These are phyloP conservation scores for Drosophila sordidula DNA, from an alignment of 2,888 invertebrate genomes.

Conservation along the genomic window DNA sequence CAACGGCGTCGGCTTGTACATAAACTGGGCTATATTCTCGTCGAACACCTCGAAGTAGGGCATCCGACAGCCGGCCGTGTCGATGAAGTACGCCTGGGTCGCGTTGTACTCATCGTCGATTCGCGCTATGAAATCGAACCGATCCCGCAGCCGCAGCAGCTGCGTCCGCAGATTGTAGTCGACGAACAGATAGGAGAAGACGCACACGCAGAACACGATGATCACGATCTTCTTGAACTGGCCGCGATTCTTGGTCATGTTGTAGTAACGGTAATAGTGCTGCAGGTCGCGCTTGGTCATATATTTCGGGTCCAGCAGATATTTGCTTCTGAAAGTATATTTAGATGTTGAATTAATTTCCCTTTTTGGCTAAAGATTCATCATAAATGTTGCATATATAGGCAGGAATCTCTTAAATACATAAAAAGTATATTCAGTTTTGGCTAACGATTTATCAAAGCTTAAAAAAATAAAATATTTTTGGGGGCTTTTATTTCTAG, in stretches of 20 bases:
- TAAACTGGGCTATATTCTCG: conserved; percentile 81
- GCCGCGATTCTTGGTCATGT: conserved; percentile 78
- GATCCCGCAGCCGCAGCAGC: conserved; percentile 76
- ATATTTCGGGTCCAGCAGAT: conserved; percentile 83
- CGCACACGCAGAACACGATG: conserved; percentile 80
- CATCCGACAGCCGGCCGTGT: conserved; percentile 84
- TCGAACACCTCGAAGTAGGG: conserved; percentile 83
- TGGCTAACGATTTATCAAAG: too few species aligned
- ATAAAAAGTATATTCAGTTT: too few species aligned
- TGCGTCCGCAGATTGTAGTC: conserved; percentile 84
- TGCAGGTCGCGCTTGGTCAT: conserved; percentile 83
- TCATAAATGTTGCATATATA: too few species aligned
- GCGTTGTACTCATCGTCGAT: conserved; percentile 80
- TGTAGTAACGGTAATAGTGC: conserved; percentile 82
- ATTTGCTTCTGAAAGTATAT: conserved; percentile 71
- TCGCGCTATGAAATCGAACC: conserved; percentile 82
- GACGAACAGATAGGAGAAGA: conserved; percentile 83
- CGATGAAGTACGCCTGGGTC: conserved; percentile 83
- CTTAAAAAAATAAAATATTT: too few species aligned
- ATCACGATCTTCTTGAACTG: conserved; percentile 82
- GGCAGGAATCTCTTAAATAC: too few species aligned
- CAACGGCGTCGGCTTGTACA: conserved; percentile 74
- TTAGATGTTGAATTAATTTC: background rate
- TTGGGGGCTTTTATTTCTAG: too few species aligned
- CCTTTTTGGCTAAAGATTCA: background rate